Percentiles rank a stretch among this genome's conserved stretches.
Evolutionary conservation across 1,140 invertebrate genomes (phyloP).

Genomic region (Plodia interpunctella): DNA sequence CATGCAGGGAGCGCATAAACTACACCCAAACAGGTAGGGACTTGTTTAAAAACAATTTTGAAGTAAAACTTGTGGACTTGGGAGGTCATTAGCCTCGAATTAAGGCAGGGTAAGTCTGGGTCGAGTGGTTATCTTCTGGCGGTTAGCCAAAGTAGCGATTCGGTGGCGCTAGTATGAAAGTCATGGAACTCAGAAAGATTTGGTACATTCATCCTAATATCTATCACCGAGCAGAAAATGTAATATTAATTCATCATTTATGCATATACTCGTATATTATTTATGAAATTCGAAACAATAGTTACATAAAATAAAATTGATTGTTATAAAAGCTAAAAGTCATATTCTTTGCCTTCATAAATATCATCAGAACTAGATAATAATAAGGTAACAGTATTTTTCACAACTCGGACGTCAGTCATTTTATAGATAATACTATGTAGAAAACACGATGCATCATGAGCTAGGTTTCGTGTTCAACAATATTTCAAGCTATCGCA

Average conservation of each 20-base stretch:
- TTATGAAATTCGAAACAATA: too few relatives aligned
- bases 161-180: slow-evolving; percentile 20
- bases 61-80: slow-evolving; percentile 21
- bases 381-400: too few relatives aligned
- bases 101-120: slow-evolving; percentile 44
- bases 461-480: slow-evolving; percentile 1
- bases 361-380: too few relatives aligned
- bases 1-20: neutral
- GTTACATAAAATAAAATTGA: too few relatives aligned
- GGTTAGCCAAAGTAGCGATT: slow-evolving; percentile 32
- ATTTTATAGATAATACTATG: neutral
- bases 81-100: slow-evolving; percentile 56
- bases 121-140: slow-evolving; percentile 59
- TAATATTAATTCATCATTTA: too few relatives aligned
- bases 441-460: neutral
- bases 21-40: neutral
- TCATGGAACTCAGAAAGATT: neutral
- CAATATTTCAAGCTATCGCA: neutral
- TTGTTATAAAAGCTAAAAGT: too few relatives aligned
- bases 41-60: neutral
- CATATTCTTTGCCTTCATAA: too few relatives aligned
- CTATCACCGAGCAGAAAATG: too few relatives aligned
- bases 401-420: too few relatives aligned
- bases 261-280: too few relatives aligned
- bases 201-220: neutral